Evolutionary conservation across 2,797 vertebrate species (phyloP), one percentile per base, ranked within the genome.

Genomic region (Fistularia commersonii): DNA sequence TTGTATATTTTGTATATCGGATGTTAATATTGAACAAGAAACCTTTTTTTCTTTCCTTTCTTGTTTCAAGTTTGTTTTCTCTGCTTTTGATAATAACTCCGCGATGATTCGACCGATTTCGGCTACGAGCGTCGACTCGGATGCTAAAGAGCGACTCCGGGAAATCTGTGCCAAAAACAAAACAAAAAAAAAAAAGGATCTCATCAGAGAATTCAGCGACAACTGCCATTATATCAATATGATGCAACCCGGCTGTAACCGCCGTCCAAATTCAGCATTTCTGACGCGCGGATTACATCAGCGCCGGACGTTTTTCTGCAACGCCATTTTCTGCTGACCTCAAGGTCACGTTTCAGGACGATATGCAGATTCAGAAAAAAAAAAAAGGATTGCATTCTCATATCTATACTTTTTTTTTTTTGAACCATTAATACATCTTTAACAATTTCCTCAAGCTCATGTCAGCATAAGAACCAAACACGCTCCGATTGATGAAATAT

Each of bases 161-260:
- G 58, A 49, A 51, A 54, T 35, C n/a, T 10, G 9, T 52, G 45
- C 45, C 0, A 50, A 8, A 57, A 71, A 67, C 52, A 8, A 57
- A 71, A 67, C 48, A 67, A 63, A 64, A 1, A 59, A 41, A 64
- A 58, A 36, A 54, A 44, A 11, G 49, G 72, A 71, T 69, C 63
- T 45, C 38, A 72, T 23, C 23, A 23, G 23, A 23, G 23, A 23
- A 23, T 23, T 4, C 23, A 23, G 23, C 23, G 23, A 23, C 23
- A 4, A 23, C 2, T 23, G 23, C 2, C 61, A 43, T 69, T 69
- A 48, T 71, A 59, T 57, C 52, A 36, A 59, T 48, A 51, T 78
- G 86, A 90, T 85, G 87, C 80, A 90, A 90, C 56, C 15, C 13
- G 52, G 59, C 34, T 62, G 87, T 74, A 89, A 89, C 39, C 45